Evolutionary conservation across 2,113 vertebrate genomes (phyloP).

Genomic region (Galemys pyrenaicus): DNA sequence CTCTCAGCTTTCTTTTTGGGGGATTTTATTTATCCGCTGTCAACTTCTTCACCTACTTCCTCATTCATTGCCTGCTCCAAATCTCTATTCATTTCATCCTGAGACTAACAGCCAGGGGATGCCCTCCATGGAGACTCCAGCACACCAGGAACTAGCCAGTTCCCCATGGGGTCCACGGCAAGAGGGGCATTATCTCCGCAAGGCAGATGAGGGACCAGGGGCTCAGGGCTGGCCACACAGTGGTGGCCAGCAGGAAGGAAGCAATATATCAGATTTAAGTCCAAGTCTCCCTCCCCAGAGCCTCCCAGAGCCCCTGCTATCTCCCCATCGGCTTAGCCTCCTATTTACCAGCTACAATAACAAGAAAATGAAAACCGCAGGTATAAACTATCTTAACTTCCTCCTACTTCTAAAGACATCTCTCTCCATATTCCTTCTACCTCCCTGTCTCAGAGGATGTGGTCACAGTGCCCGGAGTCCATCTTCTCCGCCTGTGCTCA

Average conservation of each 20-base stretch:
- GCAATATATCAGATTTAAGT: not conserved
- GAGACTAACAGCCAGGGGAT: not conserved
- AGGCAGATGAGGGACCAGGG: not conserved
- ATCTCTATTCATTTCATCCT: not conserved
- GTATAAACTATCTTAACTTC: not conserved
- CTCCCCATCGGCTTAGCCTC: not conserved
- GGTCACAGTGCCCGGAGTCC: not conserved
- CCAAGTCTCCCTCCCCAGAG: not conserved
- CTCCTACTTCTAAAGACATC: not conserved
- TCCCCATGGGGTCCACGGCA: not conserved
- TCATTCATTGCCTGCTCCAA: not conserved
- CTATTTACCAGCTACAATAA: not conserved
- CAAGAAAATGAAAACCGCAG: not conserved
- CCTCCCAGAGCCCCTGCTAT: not conserved
- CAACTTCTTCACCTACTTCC: not conserved
- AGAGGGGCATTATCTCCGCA: not conserved
- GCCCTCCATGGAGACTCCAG: fast-evolving
- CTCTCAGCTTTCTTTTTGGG: not conserved
- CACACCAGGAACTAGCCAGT: not conserved
- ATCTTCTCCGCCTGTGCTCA: fast-evolving
- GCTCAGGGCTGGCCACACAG: not conserved
- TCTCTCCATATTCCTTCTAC: not conserved
- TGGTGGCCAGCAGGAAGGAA: not conserved
- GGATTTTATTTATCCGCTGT: not conserved
- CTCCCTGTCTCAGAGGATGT: not conserved